Evolutionary conservation across 2,113 vertebrate species (phyloP), one percentile per base, ranked within the genome.

Genomic region (Corythaixoides concolor): DNA sequence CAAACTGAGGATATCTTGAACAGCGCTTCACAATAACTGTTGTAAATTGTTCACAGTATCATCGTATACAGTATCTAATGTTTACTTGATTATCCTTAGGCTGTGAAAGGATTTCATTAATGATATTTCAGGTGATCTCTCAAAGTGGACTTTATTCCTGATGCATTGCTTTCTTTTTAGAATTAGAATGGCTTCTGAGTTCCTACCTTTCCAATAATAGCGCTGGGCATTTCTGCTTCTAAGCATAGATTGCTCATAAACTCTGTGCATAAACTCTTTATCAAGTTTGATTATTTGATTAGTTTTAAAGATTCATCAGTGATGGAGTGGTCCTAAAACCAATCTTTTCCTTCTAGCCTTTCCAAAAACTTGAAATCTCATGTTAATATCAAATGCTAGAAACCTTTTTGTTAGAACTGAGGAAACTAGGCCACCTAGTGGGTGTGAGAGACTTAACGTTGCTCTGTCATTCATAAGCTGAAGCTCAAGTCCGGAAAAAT

Each of bases 361-460:
- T 67, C 20, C 9, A 58, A 64, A 78, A 55, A 39, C 20, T 45
- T 90, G 18, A 83, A 90, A 60, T 60, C 3, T 21, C 86, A 39
- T 68, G 11, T 74, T 75, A 47, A 9, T 70, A 55, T 18, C 8
- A 62, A 85, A 63, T 66, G 22, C 35, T 63, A 59, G 30, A 72
- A 88, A 69, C 4, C 11, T 55, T 83, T 85, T 50, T 60, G n/a
- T 47, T 63, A 72, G 43, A 81, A 53, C 50, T 82, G 47, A 84
- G 82, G 60, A 75, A 78, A 62, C 24, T 37, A 39, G 84, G 96
- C 86, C 93, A 96, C 67, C 96, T 97, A 91, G 83, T 92, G 95
- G 92, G 19, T 88, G 27, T 63, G 17, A 83, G 58, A 12, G 12
- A 68, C 76, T 89, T 67, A 32, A 66, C 0, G 2, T 21, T 72